A percentile compares a stretch with the other conserved stretches of the same genome.
These are phyloP conservation scores for Pygoscelis adeliae DNA, from an alignment of 2,113 vertebrate genomes.

Conservation along the genomic window DNA sequence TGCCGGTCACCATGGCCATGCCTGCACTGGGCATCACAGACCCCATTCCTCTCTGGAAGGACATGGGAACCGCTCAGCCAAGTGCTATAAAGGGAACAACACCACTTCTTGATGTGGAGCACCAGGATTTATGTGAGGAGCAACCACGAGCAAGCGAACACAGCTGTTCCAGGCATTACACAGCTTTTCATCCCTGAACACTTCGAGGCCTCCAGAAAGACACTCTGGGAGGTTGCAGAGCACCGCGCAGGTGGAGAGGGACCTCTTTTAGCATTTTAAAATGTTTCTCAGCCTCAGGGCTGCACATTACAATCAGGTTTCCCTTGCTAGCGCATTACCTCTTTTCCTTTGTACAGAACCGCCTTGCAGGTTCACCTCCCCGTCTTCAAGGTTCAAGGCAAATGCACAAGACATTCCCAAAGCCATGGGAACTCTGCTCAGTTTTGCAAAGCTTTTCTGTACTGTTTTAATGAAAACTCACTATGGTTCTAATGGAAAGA, in stretches of 20 bases:
- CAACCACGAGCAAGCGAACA: neutral
- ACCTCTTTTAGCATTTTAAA: neutral
- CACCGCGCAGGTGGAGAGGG: neutral
- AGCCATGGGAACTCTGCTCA: neutral
- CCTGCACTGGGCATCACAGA: neutral
- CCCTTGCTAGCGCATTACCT: neutral
- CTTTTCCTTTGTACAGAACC: neutral
- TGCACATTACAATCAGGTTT: neutral
- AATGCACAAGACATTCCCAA: neutral
- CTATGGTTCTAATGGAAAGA: neutral
- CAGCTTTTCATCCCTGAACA: neutral
- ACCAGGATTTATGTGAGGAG: neutral
- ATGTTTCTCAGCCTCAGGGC: neutral
- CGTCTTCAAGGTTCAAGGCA: constrained; percentile 11
- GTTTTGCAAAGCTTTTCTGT: neutral
- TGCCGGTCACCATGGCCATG: rapidly evolving
- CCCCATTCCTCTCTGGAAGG: neutral
- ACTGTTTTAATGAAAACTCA: neutral
- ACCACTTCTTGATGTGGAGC: neutral
- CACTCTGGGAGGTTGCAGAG: neutral
- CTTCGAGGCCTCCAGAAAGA: neutral
- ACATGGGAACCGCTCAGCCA: rapidly evolving
- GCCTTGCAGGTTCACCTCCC: neutral
- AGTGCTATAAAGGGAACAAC: neutral
- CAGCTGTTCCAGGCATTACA: neutral